Evolutionary conservation across 1,140 invertebrate species (phyloP).

Genomic region (Venturia canescens): DNA sequence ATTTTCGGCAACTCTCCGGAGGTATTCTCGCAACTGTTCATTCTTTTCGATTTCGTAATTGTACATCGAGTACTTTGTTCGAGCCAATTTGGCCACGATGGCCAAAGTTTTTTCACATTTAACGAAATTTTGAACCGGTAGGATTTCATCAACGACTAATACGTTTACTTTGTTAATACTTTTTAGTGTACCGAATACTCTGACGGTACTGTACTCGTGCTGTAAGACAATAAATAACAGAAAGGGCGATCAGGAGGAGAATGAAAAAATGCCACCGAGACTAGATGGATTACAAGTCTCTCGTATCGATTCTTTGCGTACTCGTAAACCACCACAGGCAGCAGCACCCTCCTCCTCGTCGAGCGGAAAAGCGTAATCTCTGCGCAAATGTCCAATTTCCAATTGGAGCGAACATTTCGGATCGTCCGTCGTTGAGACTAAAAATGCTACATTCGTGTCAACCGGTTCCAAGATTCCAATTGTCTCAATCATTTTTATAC

Average conservation of each 20-base stretch:
- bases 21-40: no score
- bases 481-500: conserved; percentile 1
- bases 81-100: background rate
- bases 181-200: background rate
- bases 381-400: background rate
- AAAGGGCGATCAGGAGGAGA: background rate
- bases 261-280: background rate
- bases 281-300: no score
- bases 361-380: background rate
- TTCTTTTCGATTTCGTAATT: background rate
- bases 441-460: background rate
- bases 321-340: background rate
- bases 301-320: conserved; percentile 6
- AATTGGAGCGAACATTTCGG: background rate
- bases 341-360: background rate
- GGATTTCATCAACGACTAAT: background rate
- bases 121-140: background rate
- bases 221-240: background rate
- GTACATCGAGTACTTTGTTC: background rate
- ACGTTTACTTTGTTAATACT: background rate
- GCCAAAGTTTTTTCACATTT: background rate
- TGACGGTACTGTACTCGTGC: background rate
- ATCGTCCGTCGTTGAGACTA: background rate
- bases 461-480: conserved; percentile 2
- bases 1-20: no score